Evolutionary conservation across 53 echinoderm and acorn worm genomes (phyloP), one percentile per base, ranked within the genome.

Genomic region (Echinarachnius parma): DNA sequence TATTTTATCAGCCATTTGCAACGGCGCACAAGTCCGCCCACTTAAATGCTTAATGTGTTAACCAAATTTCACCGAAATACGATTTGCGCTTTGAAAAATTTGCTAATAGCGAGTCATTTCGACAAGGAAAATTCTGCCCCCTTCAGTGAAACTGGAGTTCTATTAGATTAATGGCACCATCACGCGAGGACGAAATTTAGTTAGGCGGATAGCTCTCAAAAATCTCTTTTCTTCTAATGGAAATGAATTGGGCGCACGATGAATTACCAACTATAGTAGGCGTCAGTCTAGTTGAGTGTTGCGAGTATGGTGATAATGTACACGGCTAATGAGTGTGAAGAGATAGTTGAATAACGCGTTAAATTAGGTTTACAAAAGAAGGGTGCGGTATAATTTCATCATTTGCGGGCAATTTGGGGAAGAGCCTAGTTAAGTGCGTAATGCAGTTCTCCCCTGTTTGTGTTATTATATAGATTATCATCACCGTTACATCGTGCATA

Each of bases 141-240:
- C 70, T 53, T 70, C 53, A 53, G 53, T 70, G 70, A 70, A 70
- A 70, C 70, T 54, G 53, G 23, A 53, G 70, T 53, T 70, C 21
- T 70, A 70, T 70, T 70, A 54, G 54, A 70, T 70, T 70, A 70
- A 70, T 70, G 70, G 70, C 70, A 70, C 70, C 70, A n/a, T n/a
- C n/a, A 48, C 48, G 66, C 54, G 54, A 49, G 53, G 53, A 70
- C n/a, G 22, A 70, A 70, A 70, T 70, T 70, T 36, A 54, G 70
- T 70, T 70, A 53, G 70, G 19, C 53, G 33, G 5, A 53, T 70
- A 29, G n/a, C 26, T 31, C 11, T 10, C 29, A 20, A n/a, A 18
- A 47, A 20, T n/a, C 20, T 62, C 20, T 18, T 20, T 20, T 33
- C 3, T 44, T 48, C 48, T 31, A 16, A 15, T n/a, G 66, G 48